These are phyloP conservation scores for Catamblyrhynchus diadema DNA, from an alignment of 2,797 vertebrate genomes.

Conservation along the genomic window DNA sequence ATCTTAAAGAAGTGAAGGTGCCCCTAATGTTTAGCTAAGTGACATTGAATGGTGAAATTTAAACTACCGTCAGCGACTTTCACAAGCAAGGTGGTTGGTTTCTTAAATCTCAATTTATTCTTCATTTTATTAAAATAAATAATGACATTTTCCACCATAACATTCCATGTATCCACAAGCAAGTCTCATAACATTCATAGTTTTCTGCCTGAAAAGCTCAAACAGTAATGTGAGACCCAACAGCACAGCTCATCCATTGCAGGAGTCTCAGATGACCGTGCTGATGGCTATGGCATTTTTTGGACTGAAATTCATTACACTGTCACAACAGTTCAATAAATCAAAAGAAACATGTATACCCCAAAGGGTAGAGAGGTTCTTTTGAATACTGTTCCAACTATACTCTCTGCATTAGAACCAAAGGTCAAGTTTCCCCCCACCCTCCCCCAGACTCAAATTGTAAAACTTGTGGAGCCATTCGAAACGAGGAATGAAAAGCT, in stretches of 20 bases:
- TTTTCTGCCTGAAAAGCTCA: not conserved
- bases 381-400: not conserved
- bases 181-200: not conserved
- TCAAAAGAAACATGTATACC: conserved; percentile 16
- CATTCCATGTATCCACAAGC: not conserved
- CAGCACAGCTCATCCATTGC: not conserved
- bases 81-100: fast-evolving
- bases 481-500: conserved; percentile 20
- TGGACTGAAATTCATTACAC: conserved; percentile 11
- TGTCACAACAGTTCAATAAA: conserved; percentile 53
- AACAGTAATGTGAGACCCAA: not conserved
- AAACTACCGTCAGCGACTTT: not conserved
- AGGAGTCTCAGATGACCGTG: not conserved
- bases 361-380: conserved; percentile 4
- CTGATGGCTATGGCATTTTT: conserved; percentile 29
- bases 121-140: not conserved
- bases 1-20: not conserved
- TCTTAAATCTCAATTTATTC: not conserved
- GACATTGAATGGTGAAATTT: not conserved
- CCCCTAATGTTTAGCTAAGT: not conserved
- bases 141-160: not conserved
- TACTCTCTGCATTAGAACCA: not conserved
- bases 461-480: not conserved
- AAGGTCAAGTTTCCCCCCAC: not conserved
- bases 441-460: not conserved